These are phyloP conservation scores for Anisognathus igniventris DNA, from an alignment of 2,797 vertebrate species.

Conservation along the genomic window DNA sequence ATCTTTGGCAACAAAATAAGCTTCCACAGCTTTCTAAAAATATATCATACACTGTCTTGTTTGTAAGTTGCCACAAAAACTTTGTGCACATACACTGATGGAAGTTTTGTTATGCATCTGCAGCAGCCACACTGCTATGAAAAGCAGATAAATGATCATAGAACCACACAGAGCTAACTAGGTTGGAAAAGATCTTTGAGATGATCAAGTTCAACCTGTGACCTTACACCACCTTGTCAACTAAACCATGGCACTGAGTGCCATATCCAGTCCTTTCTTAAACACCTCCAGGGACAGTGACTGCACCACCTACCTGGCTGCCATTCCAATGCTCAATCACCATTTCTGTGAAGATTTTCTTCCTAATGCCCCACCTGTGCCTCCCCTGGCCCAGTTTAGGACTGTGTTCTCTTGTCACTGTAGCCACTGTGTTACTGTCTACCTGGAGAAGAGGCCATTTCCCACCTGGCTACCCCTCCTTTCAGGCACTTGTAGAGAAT, in stretches of 20 bases:
- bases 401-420: not conserved
- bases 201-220: not conserved
- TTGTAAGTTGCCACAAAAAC: not conserved
- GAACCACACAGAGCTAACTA: not conserved
- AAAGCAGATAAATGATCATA: not conserved
- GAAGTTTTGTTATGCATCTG: not conserved
- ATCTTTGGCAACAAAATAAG: not conserved
- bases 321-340: not conserved
- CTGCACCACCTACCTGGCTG: no score
- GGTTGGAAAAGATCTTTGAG: not conserved
- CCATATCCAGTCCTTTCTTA: not conserved
- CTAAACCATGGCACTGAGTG: not conserved
- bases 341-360: not conserved
- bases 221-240: not conserved
- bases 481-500: not conserved
- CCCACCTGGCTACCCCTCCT: rapidly evolving
- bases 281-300: not conserved
- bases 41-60: not conserved
- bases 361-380: no score
- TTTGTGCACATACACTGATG: not conserved
- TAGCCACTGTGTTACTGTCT: no score
- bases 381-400: rapidly evolving
- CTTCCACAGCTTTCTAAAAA: not conserved
- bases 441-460: rapidly evolving
- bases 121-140: not conserved